Conservation (phyloP, 2,888 invertebrate species). For the Drosophila paramelanica region DNA sequence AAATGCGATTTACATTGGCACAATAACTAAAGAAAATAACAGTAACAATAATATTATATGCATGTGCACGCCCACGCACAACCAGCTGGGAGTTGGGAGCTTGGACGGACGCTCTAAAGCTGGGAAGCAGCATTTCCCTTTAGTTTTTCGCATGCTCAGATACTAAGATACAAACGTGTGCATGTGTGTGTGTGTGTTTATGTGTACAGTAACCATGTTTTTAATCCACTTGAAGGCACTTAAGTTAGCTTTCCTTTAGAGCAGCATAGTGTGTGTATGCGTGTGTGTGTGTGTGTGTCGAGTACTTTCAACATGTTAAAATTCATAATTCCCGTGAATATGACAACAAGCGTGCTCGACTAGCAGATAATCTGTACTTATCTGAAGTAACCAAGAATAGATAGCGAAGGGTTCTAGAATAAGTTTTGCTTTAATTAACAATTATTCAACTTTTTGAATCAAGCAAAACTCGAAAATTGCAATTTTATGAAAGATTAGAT, state of each 20-base stretch:
- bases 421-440: too few relatives aligned
- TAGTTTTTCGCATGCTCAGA: conserved; percentile 14
- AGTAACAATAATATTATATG: conserved; percentile 2
- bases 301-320: conserved; percentile 35
- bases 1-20: conserved; percentile 7
- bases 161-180: conserved; percentile 7
- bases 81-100: not conserved
- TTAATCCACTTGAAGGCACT: conserved; percentile 69
- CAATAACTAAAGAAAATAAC: conserved; percentile 5
- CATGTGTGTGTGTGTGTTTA: not conserved
- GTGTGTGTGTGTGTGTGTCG: not conserved
- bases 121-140: conserved; percentile 47
- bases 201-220: conserved; percentile 55
- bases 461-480: too few relatives aligned
- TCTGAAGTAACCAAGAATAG: not conserved
- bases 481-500: too few relatives aligned
- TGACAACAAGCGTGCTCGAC: not conserved
- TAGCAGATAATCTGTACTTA: not conserved
- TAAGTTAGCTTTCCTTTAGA: conserved; percentile 33
- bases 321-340: conserved; percentile 39
- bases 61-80: conserved; percentile 1
- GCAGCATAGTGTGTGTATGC: not conserved
- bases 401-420: too few relatives aligned
- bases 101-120: not conserved
- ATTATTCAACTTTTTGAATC: too few relatives aligned